phyloP scores from a whole-genome alignment of 2,888 invertebrate species.

The Parnassius apollo region DNA sequence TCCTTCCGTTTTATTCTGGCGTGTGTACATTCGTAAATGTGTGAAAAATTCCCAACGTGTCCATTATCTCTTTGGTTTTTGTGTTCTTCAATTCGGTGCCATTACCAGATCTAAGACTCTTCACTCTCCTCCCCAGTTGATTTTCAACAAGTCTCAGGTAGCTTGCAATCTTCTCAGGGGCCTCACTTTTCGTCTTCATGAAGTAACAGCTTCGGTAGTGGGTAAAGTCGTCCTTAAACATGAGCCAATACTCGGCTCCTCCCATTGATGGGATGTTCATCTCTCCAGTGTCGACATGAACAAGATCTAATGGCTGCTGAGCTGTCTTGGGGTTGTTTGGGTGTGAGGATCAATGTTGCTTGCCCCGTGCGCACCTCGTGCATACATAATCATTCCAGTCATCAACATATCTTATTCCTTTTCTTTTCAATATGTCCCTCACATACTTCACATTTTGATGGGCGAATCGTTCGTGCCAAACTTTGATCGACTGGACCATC shows the following conservation, averaged over 20 bases:
- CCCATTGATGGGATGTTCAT: background rate
- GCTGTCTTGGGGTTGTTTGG: background rate
- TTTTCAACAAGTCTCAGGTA: too few relatives aligned
- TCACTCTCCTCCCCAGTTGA: too few relatives aligned
- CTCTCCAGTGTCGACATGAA: background rate
- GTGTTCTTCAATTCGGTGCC: too few relatives aligned
- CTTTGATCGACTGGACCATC: too few relatives aligned
- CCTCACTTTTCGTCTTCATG: too few relatives aligned
- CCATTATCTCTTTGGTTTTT: too few relatives aligned
- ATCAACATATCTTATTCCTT: background rate
- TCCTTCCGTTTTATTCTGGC: background rate
- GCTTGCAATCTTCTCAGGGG: too few relatives aligned
- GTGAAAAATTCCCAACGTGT: too few relatives aligned
- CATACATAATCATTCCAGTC: background rate
- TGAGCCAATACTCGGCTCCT: background rate
- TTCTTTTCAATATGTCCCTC: background rate
- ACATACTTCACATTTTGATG: background rate
- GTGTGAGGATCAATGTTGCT: background rate
- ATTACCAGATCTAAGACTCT: too few relatives aligned
- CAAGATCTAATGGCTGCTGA: conserved; percentile 1
- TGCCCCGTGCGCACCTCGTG: background rate
- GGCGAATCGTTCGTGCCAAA: too few relatives aligned
- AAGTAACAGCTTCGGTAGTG: background rate
- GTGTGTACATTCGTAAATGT: background rate
- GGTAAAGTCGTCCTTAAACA: background rate